Evolutionary conservation across 1,140 invertebrate species (phyloP).

Genomic region (Ditylenchus dipsaci): DNA sequence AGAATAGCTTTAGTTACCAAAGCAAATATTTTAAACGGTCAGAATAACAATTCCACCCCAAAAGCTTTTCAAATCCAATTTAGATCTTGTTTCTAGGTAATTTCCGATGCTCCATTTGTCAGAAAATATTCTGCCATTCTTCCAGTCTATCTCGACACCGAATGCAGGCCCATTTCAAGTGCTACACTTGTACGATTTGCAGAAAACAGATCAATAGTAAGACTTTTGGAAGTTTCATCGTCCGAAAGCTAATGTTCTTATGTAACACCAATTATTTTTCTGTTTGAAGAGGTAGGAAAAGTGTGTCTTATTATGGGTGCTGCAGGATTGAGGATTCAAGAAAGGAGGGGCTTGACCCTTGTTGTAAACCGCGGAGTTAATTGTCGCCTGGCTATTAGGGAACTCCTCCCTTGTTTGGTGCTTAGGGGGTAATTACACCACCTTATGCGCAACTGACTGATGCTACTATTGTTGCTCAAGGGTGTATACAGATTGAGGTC

Average conservation of each 20-base stretch:
- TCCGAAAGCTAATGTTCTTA: background rate
- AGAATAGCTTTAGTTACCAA: no score
- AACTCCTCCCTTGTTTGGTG: no score
- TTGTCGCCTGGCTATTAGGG: no score
- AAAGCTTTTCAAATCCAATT: no score
- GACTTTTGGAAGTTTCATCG: slow-evolving; percentile 14
- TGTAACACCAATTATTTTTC: no score
- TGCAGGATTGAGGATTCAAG: background rate
- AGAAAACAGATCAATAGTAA: slow-evolving; percentile 54
- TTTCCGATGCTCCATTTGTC: slow-evolving; percentile 54
- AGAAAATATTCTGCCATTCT: slow-evolving; percentile 57
- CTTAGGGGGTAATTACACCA: no score
- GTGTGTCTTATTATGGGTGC: background rate
- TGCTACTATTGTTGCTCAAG: no score
- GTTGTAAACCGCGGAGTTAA: no score
- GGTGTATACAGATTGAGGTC: no score
- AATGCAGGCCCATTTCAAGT: slow-evolving; percentile 57
- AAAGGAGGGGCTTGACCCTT: background rate
- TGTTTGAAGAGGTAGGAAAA: background rate
- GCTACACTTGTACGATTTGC: slow-evolving; percentile 53
- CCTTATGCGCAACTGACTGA: no score
- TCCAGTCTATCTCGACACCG: slow-evolving; percentile 55
- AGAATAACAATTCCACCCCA: no score
- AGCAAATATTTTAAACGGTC: no score
- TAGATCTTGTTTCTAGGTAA: slow-evolving; percentile 2